Evolutionary conservation across 2,113 vertebrate species (phyloP).

Genomic region (Chitala chitala): DNA sequence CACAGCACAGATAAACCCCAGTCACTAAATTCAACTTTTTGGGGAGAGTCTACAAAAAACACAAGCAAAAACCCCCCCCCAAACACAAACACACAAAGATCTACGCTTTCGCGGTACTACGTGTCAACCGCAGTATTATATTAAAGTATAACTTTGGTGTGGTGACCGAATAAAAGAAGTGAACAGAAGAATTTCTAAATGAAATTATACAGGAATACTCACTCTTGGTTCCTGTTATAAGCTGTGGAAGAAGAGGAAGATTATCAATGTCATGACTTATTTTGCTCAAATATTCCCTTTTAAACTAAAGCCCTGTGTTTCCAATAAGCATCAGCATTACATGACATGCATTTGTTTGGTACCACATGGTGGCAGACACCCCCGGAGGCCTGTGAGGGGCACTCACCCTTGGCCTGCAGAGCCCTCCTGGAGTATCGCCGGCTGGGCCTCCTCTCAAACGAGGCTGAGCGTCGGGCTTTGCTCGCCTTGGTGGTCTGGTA

Average conservation of each 20-base stretch:
- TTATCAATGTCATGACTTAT: neutral
- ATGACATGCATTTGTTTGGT: neutral
- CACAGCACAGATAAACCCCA: no score
- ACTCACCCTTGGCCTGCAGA: conserved; percentile 76
- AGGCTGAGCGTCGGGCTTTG: conserved; percentile 85
- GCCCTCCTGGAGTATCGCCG: conserved; percentile 91
- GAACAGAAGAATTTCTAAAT: no score
- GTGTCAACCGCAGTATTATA: no score
- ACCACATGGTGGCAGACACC: neutral
- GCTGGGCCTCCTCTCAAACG: conserved; percentile 94
- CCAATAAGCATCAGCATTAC: no score
- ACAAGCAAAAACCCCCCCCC: no score
- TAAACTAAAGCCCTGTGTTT: no score
- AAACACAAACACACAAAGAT: no score
- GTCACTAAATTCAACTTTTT: no score
- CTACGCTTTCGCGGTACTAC: neutral
- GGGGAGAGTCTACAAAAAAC: no score
- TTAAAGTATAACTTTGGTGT: no score
- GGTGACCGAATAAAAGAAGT: no score
- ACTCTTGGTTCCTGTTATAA: conserved; percentile 38
- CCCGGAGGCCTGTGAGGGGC: neutral
- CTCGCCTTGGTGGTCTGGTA: conserved; percentile 97
- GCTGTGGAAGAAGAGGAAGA: conserved; percentile 29
- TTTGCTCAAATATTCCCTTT: neutral
- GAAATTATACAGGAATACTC: conserved; percentile 15